phyloP scores from a whole-genome alignment of 2,888 invertebrate genomes.

The Unio delphinus region DNA sequence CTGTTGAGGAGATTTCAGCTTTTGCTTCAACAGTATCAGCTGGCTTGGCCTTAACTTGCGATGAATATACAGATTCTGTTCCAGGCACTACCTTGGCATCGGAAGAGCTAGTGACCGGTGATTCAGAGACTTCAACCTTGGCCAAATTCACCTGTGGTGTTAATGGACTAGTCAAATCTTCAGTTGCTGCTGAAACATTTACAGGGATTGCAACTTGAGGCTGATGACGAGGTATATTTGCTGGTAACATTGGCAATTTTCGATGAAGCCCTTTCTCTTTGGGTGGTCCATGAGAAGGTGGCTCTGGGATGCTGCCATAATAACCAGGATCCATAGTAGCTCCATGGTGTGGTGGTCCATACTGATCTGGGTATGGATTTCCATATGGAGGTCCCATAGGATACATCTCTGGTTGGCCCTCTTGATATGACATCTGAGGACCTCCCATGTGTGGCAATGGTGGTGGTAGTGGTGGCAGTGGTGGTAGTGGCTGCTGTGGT shows the following conservation, averaged over 20 bases:
- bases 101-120: no score
- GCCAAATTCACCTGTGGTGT: no score
- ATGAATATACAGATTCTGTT: not conserved
- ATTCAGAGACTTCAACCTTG: no score
- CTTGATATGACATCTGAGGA: conserved; percentile 13
- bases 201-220: no score
- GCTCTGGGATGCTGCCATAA: not conserved
- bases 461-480: not conserved
- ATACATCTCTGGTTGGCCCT: conserved; percentile 1
- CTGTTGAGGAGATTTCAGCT: conserved; percentile 1
- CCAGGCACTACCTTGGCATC: not conserved
- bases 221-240: no score
- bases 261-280: conserved; percentile 5
- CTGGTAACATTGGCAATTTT: no score
- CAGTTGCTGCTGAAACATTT: no score
- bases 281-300: conserved; percentile 2
- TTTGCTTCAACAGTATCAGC: not conserved
- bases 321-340: not conserved
- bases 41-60: not conserved
- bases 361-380: not conserved
- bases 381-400: conserved; percentile 8
- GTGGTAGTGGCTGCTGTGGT: conserved; percentile 2
- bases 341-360: conserved; percentile 2
- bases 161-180: no score
- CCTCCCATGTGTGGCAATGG: conserved; percentile 2